Conservation (phyloP, 2,113 vertebrate genomes). For the Microtus oregoni region DNA sequence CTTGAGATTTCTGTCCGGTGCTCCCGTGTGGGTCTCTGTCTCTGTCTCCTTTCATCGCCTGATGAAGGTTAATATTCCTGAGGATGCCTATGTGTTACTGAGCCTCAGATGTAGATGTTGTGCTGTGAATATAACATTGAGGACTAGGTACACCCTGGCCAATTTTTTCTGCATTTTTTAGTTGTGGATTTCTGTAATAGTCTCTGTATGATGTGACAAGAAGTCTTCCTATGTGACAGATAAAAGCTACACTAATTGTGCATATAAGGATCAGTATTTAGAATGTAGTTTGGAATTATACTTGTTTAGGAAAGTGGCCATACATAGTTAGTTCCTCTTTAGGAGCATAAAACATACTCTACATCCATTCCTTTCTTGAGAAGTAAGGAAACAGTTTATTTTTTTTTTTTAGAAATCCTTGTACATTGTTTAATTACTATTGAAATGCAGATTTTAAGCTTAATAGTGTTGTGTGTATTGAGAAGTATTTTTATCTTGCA, state of each 20-base stretch:
- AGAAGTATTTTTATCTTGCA: background rate
- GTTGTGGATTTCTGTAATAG: background rate
- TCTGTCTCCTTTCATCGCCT: too few species aligned
- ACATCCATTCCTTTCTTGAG: background rate
- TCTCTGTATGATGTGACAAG: background rate
- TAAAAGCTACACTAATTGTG: background rate
- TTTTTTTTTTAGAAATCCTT: background rate
- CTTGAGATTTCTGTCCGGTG: too few species aligned
- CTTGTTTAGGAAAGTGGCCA: background rate
- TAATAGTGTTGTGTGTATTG: rapidly evolving
- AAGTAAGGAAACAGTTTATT: background rate
- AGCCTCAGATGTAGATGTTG: background rate
- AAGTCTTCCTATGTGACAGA: too few species aligned
- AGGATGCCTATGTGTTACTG: too few species aligned
- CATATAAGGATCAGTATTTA: background rate
- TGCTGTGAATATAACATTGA: background rate
- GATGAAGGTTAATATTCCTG: too few species aligned
- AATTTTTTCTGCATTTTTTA: background rate
- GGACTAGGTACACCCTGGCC: background rate
- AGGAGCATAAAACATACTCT: background rate
- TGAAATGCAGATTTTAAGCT: background rate
- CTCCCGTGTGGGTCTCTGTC: too few species aligned
- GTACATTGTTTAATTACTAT: background rate
- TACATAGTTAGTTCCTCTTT: background rate
- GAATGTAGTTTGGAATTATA: background rate